A percentile compares a stretch with the other conserved stretches of the same genome.
These are phyloP conservation scores for Saccostrea echinata DNA, from an alignment of 1,140 invertebrate species.

Conservation along the genomic window DNA sequence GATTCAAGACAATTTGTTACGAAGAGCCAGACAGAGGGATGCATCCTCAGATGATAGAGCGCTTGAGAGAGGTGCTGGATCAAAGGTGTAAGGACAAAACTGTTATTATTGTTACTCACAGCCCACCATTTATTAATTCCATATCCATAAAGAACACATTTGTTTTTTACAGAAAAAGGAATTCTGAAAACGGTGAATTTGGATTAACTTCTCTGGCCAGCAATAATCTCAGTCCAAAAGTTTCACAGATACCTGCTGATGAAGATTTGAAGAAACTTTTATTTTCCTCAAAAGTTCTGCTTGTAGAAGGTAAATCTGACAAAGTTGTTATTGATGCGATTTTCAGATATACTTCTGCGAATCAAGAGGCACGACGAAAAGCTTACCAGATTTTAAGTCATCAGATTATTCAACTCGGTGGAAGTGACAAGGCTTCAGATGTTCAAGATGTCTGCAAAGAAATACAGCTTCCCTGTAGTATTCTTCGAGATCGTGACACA, in stretches of 20 bases:
- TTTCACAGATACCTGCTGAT: not conserved
- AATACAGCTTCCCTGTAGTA: too few species aligned
- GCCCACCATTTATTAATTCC: slow-evolving; percentile 5
- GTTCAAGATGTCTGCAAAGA: too few species aligned
- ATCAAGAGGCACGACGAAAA: too few species aligned
- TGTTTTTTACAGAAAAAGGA: not conserved
- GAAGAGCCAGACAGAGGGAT: slow-evolving; percentile 55
- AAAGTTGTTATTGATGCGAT: too few species aligned
- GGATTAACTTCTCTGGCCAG: not conserved
- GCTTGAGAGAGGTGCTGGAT: slow-evolving; percentile 26
- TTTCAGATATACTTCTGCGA: too few species aligned
- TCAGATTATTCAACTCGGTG: too few species aligned
- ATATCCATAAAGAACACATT: not conserved
- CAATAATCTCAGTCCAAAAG: too few species aligned
- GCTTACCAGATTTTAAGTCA: too few species aligned
- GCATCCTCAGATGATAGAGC: slow-evolving; percentile 50
- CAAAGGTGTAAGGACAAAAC: not conserved
- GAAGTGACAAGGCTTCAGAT: too few species aligned
- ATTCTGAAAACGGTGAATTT: not conserved
- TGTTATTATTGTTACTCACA: slow-evolving; percentile 39
- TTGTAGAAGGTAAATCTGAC: too few species aligned
- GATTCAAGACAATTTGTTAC: slow-evolving; percentile 10
- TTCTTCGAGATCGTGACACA: too few species aligned
- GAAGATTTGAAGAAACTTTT: not conserved
- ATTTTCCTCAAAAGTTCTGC: too few species aligned